These are phyloP conservation scores for Tetramorium alpestre DNA, from an alignment of 1,140 invertebrate genomes.

Conservation along the genomic window DNA sequence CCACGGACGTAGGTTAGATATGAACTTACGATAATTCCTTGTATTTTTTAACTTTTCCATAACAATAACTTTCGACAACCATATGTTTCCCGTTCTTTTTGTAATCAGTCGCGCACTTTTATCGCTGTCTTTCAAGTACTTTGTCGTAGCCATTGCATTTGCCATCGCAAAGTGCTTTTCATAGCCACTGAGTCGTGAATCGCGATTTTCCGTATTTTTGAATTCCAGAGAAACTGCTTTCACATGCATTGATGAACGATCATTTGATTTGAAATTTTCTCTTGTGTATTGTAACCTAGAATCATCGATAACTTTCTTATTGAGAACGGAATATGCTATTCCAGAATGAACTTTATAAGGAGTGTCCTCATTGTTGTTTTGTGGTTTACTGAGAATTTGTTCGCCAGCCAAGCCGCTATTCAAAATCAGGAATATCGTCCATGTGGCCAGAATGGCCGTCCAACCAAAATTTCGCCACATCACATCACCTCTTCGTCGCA, in stretches of 20 bases:
- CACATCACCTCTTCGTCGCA: conserved; percentile 75
- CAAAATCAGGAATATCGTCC: conserved; percentile 67
- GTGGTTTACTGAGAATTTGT: conserved; percentile 2
- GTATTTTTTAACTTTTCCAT: background rate
- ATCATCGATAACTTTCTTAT: background rate
- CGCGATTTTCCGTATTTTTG: conserved; percentile 44
- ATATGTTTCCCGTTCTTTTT: background rate
- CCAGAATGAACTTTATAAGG: background rate
- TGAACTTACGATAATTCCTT: background rate
- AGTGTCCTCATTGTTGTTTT: background rate
- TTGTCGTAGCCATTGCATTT: background rate
- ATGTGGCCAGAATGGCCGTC: conserved; percentile 76
- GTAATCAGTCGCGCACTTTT: background rate
- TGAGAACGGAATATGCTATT: background rate
- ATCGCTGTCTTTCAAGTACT: background rate
- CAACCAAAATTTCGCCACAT: conserved; percentile 75
- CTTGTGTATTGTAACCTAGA: background rate
- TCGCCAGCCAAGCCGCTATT: conserved; percentile 42
- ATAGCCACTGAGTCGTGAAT: conserved; percentile 11
- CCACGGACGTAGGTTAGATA: background rate
- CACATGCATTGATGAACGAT: background rate
- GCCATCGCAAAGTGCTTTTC: conserved; percentile 10
- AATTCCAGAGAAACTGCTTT: conserved; percentile 9
- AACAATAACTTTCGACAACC: background rate
- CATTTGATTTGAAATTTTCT: background rate